phyloP scores from a whole-genome alignment of 2,888 invertebrate genomes.

The Ichneumon xanthorius region DNA sequence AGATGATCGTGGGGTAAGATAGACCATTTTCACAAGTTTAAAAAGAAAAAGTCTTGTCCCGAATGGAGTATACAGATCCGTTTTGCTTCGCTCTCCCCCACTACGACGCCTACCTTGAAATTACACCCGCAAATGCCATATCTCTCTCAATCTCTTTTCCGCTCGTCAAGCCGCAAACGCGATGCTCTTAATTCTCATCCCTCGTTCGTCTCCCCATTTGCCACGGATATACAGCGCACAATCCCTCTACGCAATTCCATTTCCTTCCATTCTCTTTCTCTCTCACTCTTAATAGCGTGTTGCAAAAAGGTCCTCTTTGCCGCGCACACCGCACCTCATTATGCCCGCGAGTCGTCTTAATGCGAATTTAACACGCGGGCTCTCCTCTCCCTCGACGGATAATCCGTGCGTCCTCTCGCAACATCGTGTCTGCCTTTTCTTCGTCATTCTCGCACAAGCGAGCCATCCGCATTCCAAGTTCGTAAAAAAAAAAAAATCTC shows the following conservation, averaged over 20 bases:
- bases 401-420: constrained; percentile 66
- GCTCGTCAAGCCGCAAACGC: constrained; percentile 12
- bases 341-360: constrained; percentile 71
- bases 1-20: background rate
- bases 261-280: constrained; percentile 46
- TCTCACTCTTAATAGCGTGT: constrained; percentile 16
- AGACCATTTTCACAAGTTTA: background rate
- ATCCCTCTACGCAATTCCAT: constrained; percentile 49
- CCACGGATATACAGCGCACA: constrained; percentile 36
- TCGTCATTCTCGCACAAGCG: constrained; percentile 53
- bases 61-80: background rate
- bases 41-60: background rate
- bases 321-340: constrained; percentile 69
- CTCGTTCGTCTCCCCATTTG: constrained; percentile 32
- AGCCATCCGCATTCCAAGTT: constrained; percentile 69
- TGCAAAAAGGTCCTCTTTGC: constrained; percentile 45
- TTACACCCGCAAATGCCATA: constrained; percentile 6
- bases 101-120: background rate
- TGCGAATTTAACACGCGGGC: constrained; percentile 71
- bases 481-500: constrained; percentile 39
- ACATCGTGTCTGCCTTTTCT: constrained; percentile 44
- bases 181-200: constrained; percentile 27
- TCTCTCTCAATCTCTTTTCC: constrained; percentile 17
- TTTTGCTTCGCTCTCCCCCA: background rate
- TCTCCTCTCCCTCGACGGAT: constrained; percentile 45